Percentiles rank a stretch among this genome's conserved stretches.
Conservation (phyloP, 2,797 vertebrate species). For the Spizella passerina region DNA sequence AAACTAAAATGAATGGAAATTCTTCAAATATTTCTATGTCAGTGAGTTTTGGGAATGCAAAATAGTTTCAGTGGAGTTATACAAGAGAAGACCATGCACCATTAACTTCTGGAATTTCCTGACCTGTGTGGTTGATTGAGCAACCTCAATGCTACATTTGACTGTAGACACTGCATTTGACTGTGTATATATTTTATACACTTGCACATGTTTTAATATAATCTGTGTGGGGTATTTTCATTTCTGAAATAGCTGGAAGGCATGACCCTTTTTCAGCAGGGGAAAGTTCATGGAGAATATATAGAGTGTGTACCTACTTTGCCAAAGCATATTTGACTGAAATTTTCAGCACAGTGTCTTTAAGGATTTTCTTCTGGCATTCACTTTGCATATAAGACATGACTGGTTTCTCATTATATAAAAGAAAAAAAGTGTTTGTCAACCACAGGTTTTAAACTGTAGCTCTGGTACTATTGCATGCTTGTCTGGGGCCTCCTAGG, state of each 20-base stretch:
- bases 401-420: background rate
- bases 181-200: background rate
- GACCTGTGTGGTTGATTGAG: constrained; percentile 36
- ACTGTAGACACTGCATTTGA: background rate
- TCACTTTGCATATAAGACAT: background rate
- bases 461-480: background rate
- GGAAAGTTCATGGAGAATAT: background rate
- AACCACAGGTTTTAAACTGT: background rate
- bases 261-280: background rate
- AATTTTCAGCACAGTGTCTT: background rate
- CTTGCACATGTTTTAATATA: background rate
- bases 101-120: constrained; percentile 67
- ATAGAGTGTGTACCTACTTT: background rate
- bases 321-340: background rate
- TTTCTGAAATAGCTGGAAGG: background rate
- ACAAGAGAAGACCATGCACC: constrained; percentile 4
- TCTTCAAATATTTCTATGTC: background rate
- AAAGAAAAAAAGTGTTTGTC: background rate
- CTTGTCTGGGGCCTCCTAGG: background rate
- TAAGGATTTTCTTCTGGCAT: background rate
- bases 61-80: constrained; percentile 1
- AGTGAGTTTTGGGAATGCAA: constrained; percentile 23
- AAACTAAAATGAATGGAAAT: constrained; percentile 27
- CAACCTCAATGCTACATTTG: constrained; percentile 26
- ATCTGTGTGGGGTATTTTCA: background rate